Percentiles rank a stretch among this genome's conserved stretches.
These are phyloP conservation scores for Thumatha senex DNA, from an alignment of 2,888 invertebrate species.

Conservation along the genomic window DNA sequence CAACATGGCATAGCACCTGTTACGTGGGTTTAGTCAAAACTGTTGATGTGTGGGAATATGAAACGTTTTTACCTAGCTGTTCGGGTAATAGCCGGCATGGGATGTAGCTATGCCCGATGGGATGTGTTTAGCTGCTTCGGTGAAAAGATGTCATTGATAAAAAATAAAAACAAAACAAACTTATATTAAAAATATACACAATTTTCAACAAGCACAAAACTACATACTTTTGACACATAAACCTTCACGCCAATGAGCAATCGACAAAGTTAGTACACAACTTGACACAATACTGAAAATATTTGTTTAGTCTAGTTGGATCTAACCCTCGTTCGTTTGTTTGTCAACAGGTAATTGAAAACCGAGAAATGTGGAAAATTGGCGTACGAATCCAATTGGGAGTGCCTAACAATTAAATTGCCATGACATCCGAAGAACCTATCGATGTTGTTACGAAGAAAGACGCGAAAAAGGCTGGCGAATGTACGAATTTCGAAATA, in stretches of 20 bases:
- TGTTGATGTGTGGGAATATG: too few species aligned
- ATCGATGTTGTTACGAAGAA: constrained; percentile 69
- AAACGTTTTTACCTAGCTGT: too few species aligned
- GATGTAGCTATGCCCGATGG: too few species aligned
- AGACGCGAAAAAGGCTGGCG: constrained; percentile 63
- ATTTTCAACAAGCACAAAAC: background rate
- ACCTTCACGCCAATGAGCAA: constrained; percentile 4
- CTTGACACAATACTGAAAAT: constrained; percentile 7
- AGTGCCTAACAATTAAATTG: constrained; percentile 45
- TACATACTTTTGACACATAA: background rate
- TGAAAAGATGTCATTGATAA: too few species aligned
- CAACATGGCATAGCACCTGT: too few species aligned
- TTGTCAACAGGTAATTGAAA: constrained; percentile 36
- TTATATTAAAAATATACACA: background rate
- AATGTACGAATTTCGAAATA: constrained; percentile 58
- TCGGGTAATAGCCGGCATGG: too few species aligned
- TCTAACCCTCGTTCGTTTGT: constrained; percentile 8
- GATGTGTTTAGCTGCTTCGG: too few species aligned
- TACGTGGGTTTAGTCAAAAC: too few species aligned
- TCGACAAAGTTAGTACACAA: constrained; percentile 1
- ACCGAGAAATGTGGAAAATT: constrained; percentile 58
- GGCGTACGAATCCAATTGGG: constrained; percentile 29
- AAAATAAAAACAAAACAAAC: too few species aligned
- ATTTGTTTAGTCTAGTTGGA: constrained; percentile 7
- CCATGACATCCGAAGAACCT: constrained; percentile 78